Evolutionary conservation across 2,888 invertebrate species (phyloP).

Genomic region (Eumerus sabulonum): DNA sequence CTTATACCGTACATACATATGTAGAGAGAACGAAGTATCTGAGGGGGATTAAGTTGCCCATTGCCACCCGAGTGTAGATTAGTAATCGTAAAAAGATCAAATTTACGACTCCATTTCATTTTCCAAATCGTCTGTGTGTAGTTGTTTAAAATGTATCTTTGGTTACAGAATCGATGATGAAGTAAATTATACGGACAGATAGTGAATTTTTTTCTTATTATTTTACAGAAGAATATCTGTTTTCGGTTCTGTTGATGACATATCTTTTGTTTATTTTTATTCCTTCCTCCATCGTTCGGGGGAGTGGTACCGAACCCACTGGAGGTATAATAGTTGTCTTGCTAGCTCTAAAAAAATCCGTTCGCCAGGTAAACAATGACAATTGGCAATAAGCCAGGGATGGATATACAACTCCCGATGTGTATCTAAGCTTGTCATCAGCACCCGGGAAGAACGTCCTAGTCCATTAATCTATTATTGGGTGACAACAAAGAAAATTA

Average conservation of each 20-base stretch:
- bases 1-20: constrained; percentile 22
- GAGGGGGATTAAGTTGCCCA: constrained; percentile 53
- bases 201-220: constrained; percentile 15
- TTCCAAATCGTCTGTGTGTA: constrained; percentile 16
- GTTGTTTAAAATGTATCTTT: constrained; percentile 49
- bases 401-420: constrained; percentile 23
- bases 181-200: constrained; percentile 59
- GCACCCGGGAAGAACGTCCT: constrained; percentile 21
- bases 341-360: neutral
- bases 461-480: constrained; percentile 40
- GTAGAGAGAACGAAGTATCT: constrained; percentile 2
- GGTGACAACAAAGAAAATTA: neutral
- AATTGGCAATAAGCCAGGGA: constrained; percentile 41
- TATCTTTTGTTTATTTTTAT: constrained; percentile 15
- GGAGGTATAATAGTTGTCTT: too few species aligned
- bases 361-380: constrained; percentile 35
- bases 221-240: constrained; percentile 1
- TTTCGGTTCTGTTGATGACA: constrained; percentile 25
- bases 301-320: too few species aligned
- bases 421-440: constrained; percentile 12
- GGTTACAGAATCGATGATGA: constrained; percentile 61
- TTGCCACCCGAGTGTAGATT: constrained; percentile 63
- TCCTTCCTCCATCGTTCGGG: too few species aligned
- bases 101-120: constrained; percentile 60
- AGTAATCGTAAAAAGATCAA: constrained; percentile 67